A percentile compares a stretch with the other conserved stretches of the same genome.
Conservation (phyloP, 1,140 invertebrate species). For the Bombus huntii region DNA sequence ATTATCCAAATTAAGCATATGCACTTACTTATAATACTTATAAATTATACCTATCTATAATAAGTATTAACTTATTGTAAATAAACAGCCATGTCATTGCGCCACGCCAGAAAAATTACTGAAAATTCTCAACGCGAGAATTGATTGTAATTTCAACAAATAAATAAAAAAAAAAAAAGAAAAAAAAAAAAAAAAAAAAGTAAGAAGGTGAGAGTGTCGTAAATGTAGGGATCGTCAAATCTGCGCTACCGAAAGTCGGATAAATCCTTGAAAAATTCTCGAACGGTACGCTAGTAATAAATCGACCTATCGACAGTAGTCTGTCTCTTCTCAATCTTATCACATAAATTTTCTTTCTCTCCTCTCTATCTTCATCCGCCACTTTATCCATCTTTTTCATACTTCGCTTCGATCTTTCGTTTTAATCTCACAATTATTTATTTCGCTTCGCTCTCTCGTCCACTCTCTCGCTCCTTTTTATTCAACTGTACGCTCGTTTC, state of each 20-base stretch:
- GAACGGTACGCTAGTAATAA: background rate
- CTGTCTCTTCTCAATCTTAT: background rate
- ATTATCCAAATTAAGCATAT: too few relatives aligned
- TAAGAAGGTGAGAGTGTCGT: background rate
- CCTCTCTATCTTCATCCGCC: background rate
- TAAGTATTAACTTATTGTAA: too few relatives aligned
- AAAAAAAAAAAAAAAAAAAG: too few relatives aligned
- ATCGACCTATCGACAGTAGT: background rate
- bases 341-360: background rate
- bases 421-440: background rate
- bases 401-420: background rate
- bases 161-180: too few relatives aligned
- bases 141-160: too few relatives aligned
- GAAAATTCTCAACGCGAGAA: too few relatives aligned
- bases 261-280: background rate
- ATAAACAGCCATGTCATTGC: too few relatives aligned
- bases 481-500: background rate
- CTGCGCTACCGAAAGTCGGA: constrained; percentile 22
- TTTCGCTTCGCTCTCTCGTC: too few relatives aligned
- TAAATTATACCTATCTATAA: too few relatives aligned
- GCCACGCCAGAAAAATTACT: too few relatives aligned
- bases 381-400: background rate
- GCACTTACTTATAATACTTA: too few relatives aligned
- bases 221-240: constrained; percentile 14
- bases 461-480: background rate